Percentiles rank a stretch among this genome's conserved stretches.
Conservation (phyloP, 2,888 invertebrate genomes). For the Apotomis betuletana region DNA sequence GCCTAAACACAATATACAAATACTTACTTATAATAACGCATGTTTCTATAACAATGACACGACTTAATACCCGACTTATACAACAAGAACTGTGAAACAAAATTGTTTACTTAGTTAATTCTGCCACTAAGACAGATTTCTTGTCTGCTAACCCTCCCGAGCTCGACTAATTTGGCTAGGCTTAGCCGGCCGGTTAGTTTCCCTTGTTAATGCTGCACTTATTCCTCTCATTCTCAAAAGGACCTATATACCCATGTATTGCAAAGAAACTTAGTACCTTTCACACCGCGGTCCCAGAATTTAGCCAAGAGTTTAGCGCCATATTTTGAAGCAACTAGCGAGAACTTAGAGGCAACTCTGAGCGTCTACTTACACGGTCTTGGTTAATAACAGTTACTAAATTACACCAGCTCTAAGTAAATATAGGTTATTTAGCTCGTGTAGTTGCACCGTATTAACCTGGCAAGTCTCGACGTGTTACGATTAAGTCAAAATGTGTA, state of each 20-base stretch:
- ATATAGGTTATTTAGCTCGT: slow-evolving; percentile 13
- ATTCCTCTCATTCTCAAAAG: slow-evolving; percentile 1
- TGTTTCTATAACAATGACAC: too few relatives aligned
- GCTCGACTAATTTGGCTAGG: slow-evolving; percentile 29
- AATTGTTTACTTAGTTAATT: slow-evolving; percentile 13
- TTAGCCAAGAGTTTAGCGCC: slow-evolving; percentile 35
- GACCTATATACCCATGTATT: background rate
- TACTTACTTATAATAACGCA: background rate
- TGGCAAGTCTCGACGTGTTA: background rate
- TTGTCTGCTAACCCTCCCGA: slow-evolving; percentile 24
- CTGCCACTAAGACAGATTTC: slow-evolving; percentile 22
- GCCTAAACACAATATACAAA: too few relatives aligned
- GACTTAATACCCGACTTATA: background rate
- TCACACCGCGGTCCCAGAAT: background rate
- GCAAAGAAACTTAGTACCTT: background rate
- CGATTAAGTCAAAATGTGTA: background rate
- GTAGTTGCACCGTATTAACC: background rate
- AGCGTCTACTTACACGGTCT: slow-evolving; percentile 24
- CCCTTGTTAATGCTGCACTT: slow-evolving; percentile 29
- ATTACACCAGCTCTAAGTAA: slow-evolving; percentile 3
- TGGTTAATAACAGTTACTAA: slow-evolving; percentile 31
- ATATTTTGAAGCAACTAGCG: slow-evolving; percentile 34
- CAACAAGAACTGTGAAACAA: background rate
- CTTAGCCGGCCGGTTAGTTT: slow-evolving; percentile 24
- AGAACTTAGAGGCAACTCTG: slow-evolving; percentile 24